Evolutionary conservation across 2,888 invertebrate species (phyloP).

Genomic region (Synanthedon myopaeformis): DNA sequence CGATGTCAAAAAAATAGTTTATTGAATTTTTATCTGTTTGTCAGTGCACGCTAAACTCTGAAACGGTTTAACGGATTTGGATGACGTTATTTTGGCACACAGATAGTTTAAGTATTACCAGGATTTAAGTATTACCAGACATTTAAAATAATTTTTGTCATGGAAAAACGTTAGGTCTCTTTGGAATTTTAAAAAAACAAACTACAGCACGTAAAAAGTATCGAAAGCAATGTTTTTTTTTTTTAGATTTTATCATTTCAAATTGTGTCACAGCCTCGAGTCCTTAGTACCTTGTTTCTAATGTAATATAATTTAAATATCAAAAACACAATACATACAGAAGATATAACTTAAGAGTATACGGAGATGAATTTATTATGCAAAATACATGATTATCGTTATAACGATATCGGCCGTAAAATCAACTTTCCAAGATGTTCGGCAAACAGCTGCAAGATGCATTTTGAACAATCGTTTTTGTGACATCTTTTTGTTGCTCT

Average conservation of each 20-base stretch:
- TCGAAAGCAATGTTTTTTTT: background rate
- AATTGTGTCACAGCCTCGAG: background rate
- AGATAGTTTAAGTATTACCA: too few species aligned
- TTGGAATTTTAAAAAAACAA: too few species aligned
- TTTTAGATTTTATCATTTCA: background rate
- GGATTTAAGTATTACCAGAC: too few species aligned
- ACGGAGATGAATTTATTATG: constrained; percentile 2
- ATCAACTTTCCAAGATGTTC: constrained; percentile 17
- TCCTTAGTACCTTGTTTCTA: background rate
- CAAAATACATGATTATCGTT: background rate
- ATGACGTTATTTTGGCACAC: too few species aligned
- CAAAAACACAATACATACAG: background rate
- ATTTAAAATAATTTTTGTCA: too few species aligned
- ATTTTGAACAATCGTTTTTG: constrained; percentile 8
- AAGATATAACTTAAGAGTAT: background rate
- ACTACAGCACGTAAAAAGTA: too few species aligned
- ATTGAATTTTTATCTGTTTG: too few species aligned
- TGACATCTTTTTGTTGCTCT: too few species aligned
- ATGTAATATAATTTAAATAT: background rate
- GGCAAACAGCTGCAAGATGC: constrained; percentile 20
- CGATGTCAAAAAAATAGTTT: too few species aligned
- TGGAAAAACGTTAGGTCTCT: too few species aligned
- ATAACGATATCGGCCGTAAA: background rate
- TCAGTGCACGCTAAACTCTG: too few species aligned
- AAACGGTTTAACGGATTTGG: too few species aligned